A percentile compares a stretch with the other conserved stretches of the same genome.
phyloP scores from a whole-genome alignment of 37 sponge, comb jelly and placozoan species.

The Chondrilla cf. caribensis region DNA sequence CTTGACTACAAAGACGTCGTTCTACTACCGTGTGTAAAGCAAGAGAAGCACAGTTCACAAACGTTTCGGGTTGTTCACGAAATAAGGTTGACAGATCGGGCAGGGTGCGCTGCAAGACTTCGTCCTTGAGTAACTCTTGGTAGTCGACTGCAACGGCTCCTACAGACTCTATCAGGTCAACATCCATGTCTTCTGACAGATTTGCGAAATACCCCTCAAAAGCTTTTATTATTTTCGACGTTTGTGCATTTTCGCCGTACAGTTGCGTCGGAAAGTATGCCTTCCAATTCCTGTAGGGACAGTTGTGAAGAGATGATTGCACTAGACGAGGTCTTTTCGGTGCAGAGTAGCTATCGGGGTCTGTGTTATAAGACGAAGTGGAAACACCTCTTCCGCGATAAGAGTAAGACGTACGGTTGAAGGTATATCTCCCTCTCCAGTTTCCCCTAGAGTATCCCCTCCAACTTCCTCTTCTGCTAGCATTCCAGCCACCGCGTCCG shows the following conservation, averaged over 20 bases:
- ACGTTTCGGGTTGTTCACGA: constrained; percentile 44
- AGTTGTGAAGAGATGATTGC: constrained; percentile 39
- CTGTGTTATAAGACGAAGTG: background rate
- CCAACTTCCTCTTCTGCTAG: background rate
- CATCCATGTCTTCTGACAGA: background rate
- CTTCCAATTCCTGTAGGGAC: constrained; percentile 58
- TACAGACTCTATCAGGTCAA: constrained; percentile 15
- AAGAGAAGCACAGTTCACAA: constrained; percentile 51
- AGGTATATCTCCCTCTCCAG: constrained; percentile 34
- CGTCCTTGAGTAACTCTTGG: background rate
- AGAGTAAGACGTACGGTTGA: background rate
- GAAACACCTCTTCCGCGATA: background rate
- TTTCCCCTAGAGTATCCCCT: constrained; percentile 30
- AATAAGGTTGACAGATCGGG: constrained; percentile 32
- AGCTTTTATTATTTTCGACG: constrained; percentile 22
- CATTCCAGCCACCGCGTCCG: background rate
- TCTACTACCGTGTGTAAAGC: constrained; percentile 49
- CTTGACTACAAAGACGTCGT: background rate
- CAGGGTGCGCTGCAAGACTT: background rate
- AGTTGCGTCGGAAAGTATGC: constrained; percentile 55
- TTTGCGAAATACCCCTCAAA: constrained; percentile 48
- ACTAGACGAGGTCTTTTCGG: constrained; percentile 14
- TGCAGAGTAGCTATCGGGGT: background rate
- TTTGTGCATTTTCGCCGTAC: constrained; percentile 12
- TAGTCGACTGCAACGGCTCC: constrained; percentile 1